phyloP scores from a whole-genome alignment of 2,113 vertebrate genomes.

The Athene cunicularia region DNA sequence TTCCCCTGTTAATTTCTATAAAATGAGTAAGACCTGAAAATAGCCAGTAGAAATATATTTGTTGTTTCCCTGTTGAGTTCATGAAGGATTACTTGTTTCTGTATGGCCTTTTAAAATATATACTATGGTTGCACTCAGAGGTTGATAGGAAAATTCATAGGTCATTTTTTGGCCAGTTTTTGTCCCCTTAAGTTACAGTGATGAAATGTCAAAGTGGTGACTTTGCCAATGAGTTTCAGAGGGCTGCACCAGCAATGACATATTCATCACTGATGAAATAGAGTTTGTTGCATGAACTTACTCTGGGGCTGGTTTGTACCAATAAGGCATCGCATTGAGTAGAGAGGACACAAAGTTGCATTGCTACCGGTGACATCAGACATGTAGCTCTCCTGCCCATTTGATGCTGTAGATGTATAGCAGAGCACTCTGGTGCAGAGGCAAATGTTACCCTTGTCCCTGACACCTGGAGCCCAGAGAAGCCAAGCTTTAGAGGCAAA shows the following conservation, averaged over 20 bases:
- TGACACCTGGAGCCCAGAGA: not conserved
- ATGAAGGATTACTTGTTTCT: not conserved
- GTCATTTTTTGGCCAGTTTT: not conserved
- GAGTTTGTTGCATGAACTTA: not conserved
- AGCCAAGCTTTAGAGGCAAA: not conserved
- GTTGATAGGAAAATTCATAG: not conserved
- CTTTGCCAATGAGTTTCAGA: not conserved
- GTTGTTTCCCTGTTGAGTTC: not conserved
- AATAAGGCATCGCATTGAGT: accelerated
- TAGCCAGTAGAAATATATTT: not conserved
- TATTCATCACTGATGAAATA: not conserved
- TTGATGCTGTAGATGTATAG: not conserved
- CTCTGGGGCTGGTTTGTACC: not conserved
- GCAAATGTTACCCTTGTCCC: not conserved
- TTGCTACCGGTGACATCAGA: not conserved
- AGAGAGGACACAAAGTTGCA: not conserved
- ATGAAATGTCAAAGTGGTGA: not conserved
- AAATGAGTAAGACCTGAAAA: not conserved
- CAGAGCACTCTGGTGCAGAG: not conserved
- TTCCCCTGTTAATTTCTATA: not conserved
- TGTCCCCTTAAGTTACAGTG: not conserved
- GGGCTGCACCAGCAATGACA: not conserved
- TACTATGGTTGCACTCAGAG: not conserved
- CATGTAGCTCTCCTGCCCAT: not conserved
- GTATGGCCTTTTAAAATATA: not conserved